phyloP scores from a whole-genome alignment of 2,113 vertebrate genomes.

The Crypturellus undulatus region DNA sequence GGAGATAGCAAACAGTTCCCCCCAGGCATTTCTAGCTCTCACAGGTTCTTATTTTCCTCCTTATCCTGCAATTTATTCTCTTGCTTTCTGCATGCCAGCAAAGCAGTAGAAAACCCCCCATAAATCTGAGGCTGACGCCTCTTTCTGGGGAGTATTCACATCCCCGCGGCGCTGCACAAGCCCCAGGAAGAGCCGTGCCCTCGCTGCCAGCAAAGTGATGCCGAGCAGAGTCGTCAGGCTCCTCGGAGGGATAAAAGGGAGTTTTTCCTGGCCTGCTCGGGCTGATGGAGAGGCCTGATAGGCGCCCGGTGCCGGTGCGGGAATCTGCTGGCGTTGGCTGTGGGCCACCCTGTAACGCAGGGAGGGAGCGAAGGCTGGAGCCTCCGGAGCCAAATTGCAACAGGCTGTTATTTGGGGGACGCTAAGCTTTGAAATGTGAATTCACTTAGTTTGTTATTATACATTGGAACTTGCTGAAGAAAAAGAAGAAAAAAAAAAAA shows the following conservation, averaged over 20 bases:
- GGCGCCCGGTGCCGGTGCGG: not conserved
- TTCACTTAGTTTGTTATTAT: constrained; percentile 41
- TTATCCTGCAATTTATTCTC: constrained; percentile 30
- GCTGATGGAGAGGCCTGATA: constrained; percentile 60
- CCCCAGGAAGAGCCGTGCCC: constrained; percentile 40
- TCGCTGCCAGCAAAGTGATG: constrained; percentile 42
- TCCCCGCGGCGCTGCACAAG: not conserved
- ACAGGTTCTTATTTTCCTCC: constrained; percentile 23
- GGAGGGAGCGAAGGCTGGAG: constrained; percentile 12
- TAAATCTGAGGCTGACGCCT: constrained; percentile 3
- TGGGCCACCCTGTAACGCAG: constrained; percentile 16
- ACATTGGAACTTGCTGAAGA: not conserved
- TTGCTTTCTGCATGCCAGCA: constrained; percentile 44
- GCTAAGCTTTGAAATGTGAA: constrained; percentile 50
- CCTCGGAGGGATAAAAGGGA: constrained; percentile 40
- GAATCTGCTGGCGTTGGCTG: constrained; percentile 50
- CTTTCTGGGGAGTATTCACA: constrained; percentile 43
- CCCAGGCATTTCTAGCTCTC: not conserved
- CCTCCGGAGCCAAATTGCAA: constrained; percentile 44
- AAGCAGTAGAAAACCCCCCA: not conserved
- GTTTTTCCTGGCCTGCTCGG: constrained; percentile 45
- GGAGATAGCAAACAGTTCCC: not conserved
- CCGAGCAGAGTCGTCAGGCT: not conserved
- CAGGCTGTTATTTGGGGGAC: constrained; percentile 38
- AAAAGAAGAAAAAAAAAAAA: not conserved